Evolutionary conservation across 2,113 vertebrate genomes (phyloP).

Genomic region (Triplophysa siluroides): DNA sequence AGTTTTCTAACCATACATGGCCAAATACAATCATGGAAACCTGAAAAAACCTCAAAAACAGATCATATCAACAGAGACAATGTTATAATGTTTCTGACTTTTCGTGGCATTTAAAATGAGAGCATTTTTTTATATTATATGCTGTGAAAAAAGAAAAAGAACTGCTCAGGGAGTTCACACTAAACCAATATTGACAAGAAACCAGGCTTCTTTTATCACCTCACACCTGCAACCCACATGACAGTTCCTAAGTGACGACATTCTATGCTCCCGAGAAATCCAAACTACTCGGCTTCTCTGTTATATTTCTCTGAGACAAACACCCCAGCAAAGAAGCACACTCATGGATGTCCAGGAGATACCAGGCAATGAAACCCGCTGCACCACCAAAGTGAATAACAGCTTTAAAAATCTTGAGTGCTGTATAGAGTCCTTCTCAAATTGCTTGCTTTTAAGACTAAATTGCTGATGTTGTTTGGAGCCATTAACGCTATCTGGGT

Average conservation of each 20-base stretch:
- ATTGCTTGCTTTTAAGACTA: background rate
- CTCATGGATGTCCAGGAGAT: background rate
- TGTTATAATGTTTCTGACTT: background rate
- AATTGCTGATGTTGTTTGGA: background rate
- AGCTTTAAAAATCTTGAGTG: background rate
- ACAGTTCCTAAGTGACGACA: conserved; percentile 32
- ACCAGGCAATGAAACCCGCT: background rate
- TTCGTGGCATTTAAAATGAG: no score
- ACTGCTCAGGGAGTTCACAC: conserved; percentile 30
- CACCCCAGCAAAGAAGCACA: background rate
- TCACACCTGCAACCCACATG: conserved; percentile 45
- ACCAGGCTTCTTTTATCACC: conserved; percentile 45
- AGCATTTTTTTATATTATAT: no score
- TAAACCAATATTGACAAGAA: conserved; percentile 51
- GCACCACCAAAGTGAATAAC: background rate
- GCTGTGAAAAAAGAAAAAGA: background rate
- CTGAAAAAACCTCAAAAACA: background rate
- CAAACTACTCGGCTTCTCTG: background rate
- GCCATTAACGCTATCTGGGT: background rate
- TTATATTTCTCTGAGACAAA: background rate
- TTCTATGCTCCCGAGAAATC: conserved; percentile 15
- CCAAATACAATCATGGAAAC: background rate
- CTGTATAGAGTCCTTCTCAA: background rate
- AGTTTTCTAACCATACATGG: background rate
- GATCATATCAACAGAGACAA: background rate